phyloP scores from a whole-genome alignment of 2,797 vertebrate species.

The Oreochromis mossambicus region DNA sequence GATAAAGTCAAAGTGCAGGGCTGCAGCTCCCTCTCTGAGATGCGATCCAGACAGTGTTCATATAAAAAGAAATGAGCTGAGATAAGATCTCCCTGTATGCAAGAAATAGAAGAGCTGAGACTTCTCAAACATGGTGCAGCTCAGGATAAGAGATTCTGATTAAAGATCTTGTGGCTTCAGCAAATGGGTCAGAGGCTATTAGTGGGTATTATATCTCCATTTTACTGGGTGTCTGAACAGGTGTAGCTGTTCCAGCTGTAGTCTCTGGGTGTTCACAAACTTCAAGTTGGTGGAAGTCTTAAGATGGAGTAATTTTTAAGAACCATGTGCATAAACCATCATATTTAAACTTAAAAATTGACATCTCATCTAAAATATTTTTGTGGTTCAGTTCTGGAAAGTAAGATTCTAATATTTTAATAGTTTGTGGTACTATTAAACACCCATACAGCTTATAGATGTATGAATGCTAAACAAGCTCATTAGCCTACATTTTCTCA shows the following conservation, averaged over 20 bases:
- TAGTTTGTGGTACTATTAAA: not conserved
- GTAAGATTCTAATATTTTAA: not conserved
- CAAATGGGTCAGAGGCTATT: not conserved
- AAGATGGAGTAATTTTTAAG: not conserved
- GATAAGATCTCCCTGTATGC: not conserved
- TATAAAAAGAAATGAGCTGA: not conserved
- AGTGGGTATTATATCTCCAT: not conserved
- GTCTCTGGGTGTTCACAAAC: accelerated
- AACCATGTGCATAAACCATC: not conserved
- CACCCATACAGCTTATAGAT: not conserved
- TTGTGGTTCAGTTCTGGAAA: not conserved
- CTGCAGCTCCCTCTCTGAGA: not conserved
- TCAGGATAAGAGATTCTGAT: not conserved
- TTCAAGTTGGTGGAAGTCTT: not conserved
- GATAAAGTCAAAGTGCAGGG: not conserved
- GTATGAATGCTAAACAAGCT: not conserved
- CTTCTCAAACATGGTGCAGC: not conserved
- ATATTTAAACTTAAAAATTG: not conserved
- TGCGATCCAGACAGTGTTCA: accelerated
- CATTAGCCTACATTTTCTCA: not conserved
- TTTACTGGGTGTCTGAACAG: not conserved
- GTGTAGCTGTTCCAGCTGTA: not conserved
- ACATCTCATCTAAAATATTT: not conserved
- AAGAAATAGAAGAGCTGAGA: not conserved
- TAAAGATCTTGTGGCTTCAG: accelerated